phyloP scores from a whole-genome alignment of 2,113 vertebrate genomes.

The Brachyistius frenatus region DNA sequence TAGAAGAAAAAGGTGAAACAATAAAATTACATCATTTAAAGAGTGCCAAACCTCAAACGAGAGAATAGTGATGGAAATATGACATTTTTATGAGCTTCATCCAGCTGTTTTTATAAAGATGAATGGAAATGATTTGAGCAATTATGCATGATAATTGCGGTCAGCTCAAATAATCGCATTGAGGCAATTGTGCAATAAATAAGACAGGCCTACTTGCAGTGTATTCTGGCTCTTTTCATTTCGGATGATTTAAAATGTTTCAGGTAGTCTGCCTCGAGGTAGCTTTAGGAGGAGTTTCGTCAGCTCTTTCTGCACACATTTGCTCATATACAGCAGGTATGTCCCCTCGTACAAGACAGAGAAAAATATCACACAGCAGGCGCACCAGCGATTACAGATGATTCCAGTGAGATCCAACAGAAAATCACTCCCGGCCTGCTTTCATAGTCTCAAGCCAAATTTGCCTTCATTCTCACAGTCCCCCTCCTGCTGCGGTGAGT shows the following conservation, averaged over 20 bases:
- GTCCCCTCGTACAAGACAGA: not conserved
- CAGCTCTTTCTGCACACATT: not conserved
- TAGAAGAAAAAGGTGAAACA: too few relatives aligned
- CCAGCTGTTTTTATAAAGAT: too few relatives aligned
- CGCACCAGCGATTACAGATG: constrained; percentile 19
- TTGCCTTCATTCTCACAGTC: constrained; percentile 47
- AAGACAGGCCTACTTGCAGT: not conserved
- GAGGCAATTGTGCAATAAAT: too few relatives aligned
- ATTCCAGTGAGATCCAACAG: constrained; percentile 36
- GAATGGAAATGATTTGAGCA: too few relatives aligned
- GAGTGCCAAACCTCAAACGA: too few relatives aligned
- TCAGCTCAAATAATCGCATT: too few relatives aligned
- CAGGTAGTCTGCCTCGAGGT: not conserved
- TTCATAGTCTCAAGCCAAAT: constrained; percentile 59
- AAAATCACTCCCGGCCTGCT: constrained; percentile 26
- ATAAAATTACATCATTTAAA: too few relatives aligned
- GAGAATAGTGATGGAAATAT: too few relatives aligned
- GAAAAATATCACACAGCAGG: not conserved
- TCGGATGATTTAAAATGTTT: not conserved
- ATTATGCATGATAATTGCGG: too few relatives aligned
- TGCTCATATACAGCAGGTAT: not conserved
- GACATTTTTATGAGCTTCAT: too few relatives aligned
- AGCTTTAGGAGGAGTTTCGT: not conserved
- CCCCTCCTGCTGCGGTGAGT: constrained; percentile 24
- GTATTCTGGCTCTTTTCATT: not conserved